Evolutionary conservation across 2,113 vertebrate genomes (phyloP).

Genomic region (Plecotus auritus): DNA sequence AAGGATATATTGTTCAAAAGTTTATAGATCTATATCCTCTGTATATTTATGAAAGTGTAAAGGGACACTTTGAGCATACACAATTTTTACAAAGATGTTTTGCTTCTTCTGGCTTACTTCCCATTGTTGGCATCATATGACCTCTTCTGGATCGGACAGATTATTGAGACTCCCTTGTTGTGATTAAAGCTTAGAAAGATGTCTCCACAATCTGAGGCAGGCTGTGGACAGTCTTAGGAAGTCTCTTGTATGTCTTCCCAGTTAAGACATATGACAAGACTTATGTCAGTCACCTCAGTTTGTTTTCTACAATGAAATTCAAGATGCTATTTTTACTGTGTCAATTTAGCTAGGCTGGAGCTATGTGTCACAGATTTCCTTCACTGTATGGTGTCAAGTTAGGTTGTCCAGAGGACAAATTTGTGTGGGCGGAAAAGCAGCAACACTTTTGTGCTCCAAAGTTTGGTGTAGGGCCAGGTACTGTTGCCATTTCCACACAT

Average conservation of each 20-base stretch:
- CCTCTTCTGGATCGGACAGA: not conserved
- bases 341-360: not conserved
- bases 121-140: not conserved
- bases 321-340: not conserved
- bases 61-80: not conserved
- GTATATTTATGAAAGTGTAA: not conserved
- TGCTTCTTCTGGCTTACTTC: not conserved
- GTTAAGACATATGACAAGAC: not conserved
- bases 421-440: not conserved
- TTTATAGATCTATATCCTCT: not conserved
- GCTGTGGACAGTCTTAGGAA: not conserved
- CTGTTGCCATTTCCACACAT: not conserved
- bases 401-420: not conserved
- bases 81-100: not conserved
- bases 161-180: not conserved
- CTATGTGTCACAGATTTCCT: not conserved
- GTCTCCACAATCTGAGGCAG: not conserved
- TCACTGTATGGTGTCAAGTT: not conserved
- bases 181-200: not conserved
- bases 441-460: not conserved
- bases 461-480: not conserved
- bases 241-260: not conserved
- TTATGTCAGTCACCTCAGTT: not conserved
- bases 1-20: not conserved
- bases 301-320: not conserved